Evolutionary conservation across 92 coral and sea anemone genomes (phyloP).

Genomic region (Isaurus tuberculatus): DNA sequence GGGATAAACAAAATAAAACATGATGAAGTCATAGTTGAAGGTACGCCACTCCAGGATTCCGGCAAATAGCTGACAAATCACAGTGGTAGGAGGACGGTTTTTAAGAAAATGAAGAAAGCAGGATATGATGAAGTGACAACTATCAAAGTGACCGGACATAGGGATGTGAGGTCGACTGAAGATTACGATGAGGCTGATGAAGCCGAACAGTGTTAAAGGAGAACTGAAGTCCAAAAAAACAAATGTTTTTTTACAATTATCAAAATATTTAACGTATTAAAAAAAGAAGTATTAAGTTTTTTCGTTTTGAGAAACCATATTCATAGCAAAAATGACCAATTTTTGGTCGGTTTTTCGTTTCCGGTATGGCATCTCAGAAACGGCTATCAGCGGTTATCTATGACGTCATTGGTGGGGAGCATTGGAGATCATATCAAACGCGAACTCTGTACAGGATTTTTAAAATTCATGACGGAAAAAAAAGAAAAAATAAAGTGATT

Average conservation of each 20-base stretch:
- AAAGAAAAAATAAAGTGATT: background rate
- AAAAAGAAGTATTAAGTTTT: background rate
- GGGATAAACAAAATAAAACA: conserved; percentile 38
- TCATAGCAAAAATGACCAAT: background rate
- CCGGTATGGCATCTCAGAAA: background rate
- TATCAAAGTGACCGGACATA: conserved; percentile 41
- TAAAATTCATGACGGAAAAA: background rate
- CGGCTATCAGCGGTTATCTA: background rate
- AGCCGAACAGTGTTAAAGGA: too few species aligned
- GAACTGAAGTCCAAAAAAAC: too few species aligned
- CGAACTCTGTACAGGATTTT: background rate
- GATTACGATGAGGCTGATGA: too few species aligned
- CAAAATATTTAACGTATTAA: background rate
- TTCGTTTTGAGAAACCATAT: background rate
- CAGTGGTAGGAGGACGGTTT: conserved; percentile 45
- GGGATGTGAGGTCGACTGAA: background rate
- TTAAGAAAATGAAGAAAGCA: conserved; percentile 37
- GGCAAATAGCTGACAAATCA: too few species aligned
- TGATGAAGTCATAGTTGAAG: conserved; percentile 48
- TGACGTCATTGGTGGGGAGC: background rate
- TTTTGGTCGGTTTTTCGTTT: background rate
- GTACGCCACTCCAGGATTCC: too few species aligned
- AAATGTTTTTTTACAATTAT: too few species aligned
- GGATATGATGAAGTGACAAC: conserved; percentile 26
- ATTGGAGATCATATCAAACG: background rate